Conservation (phyloP, 2,888 invertebrate genomes). For the Tupiocoris notatus region DNA sequence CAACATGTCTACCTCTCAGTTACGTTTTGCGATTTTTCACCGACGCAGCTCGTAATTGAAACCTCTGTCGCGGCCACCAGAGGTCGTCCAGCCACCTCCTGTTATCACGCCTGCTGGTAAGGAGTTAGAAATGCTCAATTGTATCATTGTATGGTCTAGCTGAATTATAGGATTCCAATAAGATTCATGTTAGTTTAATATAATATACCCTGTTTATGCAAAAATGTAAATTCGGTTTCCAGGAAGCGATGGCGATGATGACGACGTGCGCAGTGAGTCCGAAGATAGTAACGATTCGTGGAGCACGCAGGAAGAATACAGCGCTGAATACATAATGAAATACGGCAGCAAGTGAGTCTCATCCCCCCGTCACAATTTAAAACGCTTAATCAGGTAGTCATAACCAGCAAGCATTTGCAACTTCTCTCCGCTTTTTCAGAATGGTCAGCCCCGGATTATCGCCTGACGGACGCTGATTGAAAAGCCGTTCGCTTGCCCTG, state of each 20-base stretch:
- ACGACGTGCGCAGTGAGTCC: slow-evolving; percentile 67
- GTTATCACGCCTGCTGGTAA: slow-evolving; percentile 23
- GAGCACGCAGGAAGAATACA: slow-evolving; percentile 75
- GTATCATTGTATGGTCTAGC: too few species aligned
- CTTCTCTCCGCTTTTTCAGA: too few species aligned
- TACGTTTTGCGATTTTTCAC: slow-evolving; percentile 75
- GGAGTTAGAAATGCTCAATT: too few species aligned
- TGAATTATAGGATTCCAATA: too few species aligned
- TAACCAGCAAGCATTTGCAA: too few species aligned
- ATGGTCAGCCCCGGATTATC: slow-evolving; percentile 48
- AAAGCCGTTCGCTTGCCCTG: slow-evolving; percentile 81
- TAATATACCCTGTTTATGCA: too few species aligned
- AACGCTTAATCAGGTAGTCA: too few species aligned
- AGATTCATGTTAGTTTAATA: too few species aligned
- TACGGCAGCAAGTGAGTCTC: slow-evolving; percentile 64
- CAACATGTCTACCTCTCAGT: slow-evolving; percentile 73
- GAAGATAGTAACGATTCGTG: slow-evolving; percentile 81
- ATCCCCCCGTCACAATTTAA: not conserved
- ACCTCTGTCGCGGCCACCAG: slow-evolving; percentile 26
- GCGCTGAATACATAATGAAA: slow-evolving; percentile 74
- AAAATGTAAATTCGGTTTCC: too few species aligned
- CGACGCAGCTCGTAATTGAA: slow-evolving; percentile 56
- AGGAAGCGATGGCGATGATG: slow-evolving; percentile 72
- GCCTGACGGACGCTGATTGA: slow-evolving; percentile 55
- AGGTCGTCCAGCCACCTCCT: slow-evolving; percentile 13